Evolutionary conservation across 2,113 vertebrate species (phyloP).

Genomic region (Phalacrocorax pelagicus): DNA sequence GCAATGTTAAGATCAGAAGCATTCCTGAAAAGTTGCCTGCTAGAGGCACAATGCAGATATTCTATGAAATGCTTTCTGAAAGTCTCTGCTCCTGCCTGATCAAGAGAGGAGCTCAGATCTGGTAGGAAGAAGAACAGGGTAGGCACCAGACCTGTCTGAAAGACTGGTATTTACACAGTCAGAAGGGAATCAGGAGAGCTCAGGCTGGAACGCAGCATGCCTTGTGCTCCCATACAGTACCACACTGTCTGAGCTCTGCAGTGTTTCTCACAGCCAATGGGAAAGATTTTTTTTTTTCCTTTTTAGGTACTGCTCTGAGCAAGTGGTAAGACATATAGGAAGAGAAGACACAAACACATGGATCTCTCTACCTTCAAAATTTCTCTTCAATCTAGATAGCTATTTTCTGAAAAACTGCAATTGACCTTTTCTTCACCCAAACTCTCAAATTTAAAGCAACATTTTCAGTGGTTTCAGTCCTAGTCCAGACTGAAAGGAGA

Average conservation of each 20-base stretch:
- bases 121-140: not conserved
- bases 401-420: not conserved
- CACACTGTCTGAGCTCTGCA: constrained; percentile 26
- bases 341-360: not conserved
- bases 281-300: not conserved
- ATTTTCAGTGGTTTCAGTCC: not conserved
- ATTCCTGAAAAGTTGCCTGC: not conserved
- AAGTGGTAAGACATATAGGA: not conserved
- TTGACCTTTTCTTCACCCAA: not conserved
- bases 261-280: not conserved
- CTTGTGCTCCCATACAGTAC: constrained; percentile 29
- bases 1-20: not conserved
- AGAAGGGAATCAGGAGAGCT: constrained; percentile 26
- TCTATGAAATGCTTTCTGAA: not conserved
- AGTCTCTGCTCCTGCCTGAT: not conserved
- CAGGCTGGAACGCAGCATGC: not conserved
- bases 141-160: not conserved
- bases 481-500: not conserved
- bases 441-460: not conserved
- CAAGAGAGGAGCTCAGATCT: not conserved
- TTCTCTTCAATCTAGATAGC: not conserved
- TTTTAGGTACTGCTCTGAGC: not conserved
- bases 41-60: not conserved
- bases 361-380: not conserved
- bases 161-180: constrained; percentile 3